Base-by-base conservation (phyloP, 1,140 invertebrate species). In the Mactra quadrangularis region DNA sequence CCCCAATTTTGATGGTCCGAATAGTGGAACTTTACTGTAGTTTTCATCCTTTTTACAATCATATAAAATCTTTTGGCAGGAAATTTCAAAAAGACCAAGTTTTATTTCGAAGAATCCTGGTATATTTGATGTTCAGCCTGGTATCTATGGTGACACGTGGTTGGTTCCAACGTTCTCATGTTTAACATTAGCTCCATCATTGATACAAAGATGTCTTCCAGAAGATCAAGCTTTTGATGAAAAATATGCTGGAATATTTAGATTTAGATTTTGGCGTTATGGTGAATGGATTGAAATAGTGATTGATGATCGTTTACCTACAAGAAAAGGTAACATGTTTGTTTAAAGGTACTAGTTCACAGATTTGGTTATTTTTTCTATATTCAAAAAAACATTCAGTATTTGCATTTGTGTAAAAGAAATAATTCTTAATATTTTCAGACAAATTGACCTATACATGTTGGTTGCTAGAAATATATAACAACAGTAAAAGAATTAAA, bases 251-350 rank as follows among this genome's bases (percentile, higher is more conserved):
- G 89, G 89, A 27, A 87, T 86, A 93, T 94, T 81, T 92, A 96
- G 95, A 87, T 96, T 96, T 92, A 92, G 95, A 45, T 96, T 96
- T 90, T 96, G 95, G 95, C 95, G 95, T 86, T 96, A 96, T 91
- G 96, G 96, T 3, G 94, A 95, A 87, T 96, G 96, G 96, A 93
- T 95, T 60, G 96, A 97, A 87, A 94, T 97, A 0, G 91, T 96
- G 1, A 94, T 97, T 7, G 96, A 97, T 89, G 96, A 97, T 90
- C 92, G 95, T 81, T 90, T 97, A 35, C 96, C 96, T 11, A 96
- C 95, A 1, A 93, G 94, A 82, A 94, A 95, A 87, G 96, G 96
- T 66, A 92, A 88, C 93, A 96, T 3, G 17, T 41, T 15, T 41
- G 6, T 41, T n/a, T n/a, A n/a, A n/a, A n/a, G n/a, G n/a, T n/a